Percentiles rank a stretch among this genome's conserved stretches.
Conservation (phyloP, 2,113 vertebrate species). For the Hippocampus barbouri region DNA sequence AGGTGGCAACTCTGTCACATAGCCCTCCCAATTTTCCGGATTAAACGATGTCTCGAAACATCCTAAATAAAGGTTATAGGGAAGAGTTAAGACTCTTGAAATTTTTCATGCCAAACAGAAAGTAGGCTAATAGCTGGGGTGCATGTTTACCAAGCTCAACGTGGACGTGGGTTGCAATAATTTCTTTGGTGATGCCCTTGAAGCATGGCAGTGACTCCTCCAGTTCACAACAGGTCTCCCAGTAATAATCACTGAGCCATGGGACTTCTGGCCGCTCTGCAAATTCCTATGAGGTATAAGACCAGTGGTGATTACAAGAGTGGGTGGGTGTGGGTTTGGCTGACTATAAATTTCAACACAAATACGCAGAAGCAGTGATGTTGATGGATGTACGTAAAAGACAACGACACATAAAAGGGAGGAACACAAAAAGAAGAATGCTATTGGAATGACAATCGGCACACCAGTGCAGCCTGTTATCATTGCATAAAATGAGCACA, state of each 20-base stretch:
- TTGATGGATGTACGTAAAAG: constrained; percentile 24
- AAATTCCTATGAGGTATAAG: constrained; percentile 51
- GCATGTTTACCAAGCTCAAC: constrained; percentile 69
- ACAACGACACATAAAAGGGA: neutral
- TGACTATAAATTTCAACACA: neutral
- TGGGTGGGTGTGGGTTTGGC: no score
- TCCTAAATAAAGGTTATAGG: constrained; percentile 50
- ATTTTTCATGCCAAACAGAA: neutral
- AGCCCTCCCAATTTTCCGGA: constrained; percentile 54
- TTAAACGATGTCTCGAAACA: constrained; percentile 71
- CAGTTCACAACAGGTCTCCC: constrained; percentile 76
- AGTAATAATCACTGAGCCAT: constrained; percentile 68
- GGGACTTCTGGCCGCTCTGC: constrained; percentile 66
- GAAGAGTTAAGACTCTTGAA: neutral
- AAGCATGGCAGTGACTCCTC: constrained; percentile 72
- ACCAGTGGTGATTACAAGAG: neutral
- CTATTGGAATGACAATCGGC: constrained; percentile 18
- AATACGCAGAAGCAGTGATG: neutral
- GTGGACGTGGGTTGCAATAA: constrained; percentile 60
- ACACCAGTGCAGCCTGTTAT: constrained; percentile 8
- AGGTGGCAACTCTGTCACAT: constrained; percentile 24
- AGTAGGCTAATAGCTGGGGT: neutral
- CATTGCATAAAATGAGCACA: constrained; percentile 27
- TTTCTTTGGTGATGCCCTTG: constrained; percentile 65
- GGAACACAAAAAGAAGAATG: constrained; percentile 8